These are phyloP conservation scores for Enhydra lutris DNA, from an alignment of 2,113 vertebrate species.

Conservation along the genomic window DNA sequence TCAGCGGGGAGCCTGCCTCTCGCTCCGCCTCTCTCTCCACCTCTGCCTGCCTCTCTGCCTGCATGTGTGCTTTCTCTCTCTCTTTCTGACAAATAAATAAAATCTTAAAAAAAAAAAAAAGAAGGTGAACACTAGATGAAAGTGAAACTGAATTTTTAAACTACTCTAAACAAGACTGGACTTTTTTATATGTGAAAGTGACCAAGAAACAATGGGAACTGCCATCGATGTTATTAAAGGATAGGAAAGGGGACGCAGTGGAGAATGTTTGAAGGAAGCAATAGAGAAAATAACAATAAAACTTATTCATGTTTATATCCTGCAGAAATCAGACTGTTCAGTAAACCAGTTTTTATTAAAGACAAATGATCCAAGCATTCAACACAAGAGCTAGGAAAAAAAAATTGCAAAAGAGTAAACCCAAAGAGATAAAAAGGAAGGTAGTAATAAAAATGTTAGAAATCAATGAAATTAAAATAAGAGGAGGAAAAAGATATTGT, in stretches of 20 bases:
- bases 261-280: background rate
- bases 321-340: background rate
- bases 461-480: background rate
- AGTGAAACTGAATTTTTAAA: background rate
- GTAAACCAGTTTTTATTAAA: constrained; percentile 32
- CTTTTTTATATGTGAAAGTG: background rate
- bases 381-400: background rate
- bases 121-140: background rate
- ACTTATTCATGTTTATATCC: background rate
- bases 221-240: background rate
- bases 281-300: background rate
- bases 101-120: background rate
- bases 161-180: background rate
- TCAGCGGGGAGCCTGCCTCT: too few relatives aligned
- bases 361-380: background rate
- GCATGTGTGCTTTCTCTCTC: too few relatives aligned
- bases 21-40: too few relatives aligned
- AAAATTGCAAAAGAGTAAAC: background rate
- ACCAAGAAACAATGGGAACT: background rate
- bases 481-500: background rate
- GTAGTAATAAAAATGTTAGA: constrained; percentile 25
- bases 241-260: background rate
- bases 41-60: too few relatives aligned
- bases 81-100: too few relatives aligned
- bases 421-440: background rate